Conservation (phyloP, 2,797 vertebrate species). For the Decapterus maruadsi region DNA sequence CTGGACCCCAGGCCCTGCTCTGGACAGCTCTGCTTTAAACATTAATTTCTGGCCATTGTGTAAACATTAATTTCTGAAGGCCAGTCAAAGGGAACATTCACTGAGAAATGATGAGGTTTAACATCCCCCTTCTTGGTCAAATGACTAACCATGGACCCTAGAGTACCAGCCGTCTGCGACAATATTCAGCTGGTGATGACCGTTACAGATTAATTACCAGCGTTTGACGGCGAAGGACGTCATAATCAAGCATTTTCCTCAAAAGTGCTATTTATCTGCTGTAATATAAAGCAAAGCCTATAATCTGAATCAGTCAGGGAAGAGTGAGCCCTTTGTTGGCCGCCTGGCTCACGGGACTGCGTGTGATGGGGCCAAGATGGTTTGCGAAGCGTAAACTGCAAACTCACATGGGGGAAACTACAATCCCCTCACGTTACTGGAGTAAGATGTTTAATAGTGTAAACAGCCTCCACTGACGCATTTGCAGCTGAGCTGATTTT, state of each 20-base stretch:
- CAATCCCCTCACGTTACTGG: slow-evolving; percentile 54
- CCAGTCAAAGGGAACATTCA: slow-evolving; percentile 14
- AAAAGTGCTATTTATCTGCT: slow-evolving; percentile 48
- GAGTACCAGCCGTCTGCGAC: slow-evolving; percentile 27
- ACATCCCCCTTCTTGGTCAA: slow-evolving; percentile 16
- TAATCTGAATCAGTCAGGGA: slow-evolving; percentile 63
- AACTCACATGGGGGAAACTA: slow-evolving; percentile 58
- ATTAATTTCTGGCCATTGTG: slow-evolving; percentile 2
- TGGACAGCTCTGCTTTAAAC: neutral
- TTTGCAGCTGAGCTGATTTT: slow-evolving; percentile 57
- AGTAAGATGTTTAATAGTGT: slow-evolving; percentile 49
- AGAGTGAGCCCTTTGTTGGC: slow-evolving; percentile 69
- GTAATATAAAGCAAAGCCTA: slow-evolving; percentile 52
- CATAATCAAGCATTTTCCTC: slow-evolving; percentile 39
- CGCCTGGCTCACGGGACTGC: slow-evolving; percentile 44
- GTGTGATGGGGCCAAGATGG: slow-evolving; percentile 48
- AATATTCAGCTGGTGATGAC: slow-evolving; percentile 35
- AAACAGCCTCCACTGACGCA: slow-evolving; percentile 67
- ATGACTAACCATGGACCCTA: slow-evolving; percentile 25
- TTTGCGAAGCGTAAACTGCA: slow-evolving; percentile 52
- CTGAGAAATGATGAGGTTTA: slow-evolving; percentile 20
- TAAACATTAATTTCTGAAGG: slow-evolving; percentile 36
- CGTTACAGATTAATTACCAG: slow-evolving; percentile 48
- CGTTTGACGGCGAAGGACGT: slow-evolving; percentile 46
- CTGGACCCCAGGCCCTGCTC: neutral